Conservation (phyloP, 30 jellyfish, hydroid and myxozoan species). For the Chrysaora quinquecirrha region DNA sequence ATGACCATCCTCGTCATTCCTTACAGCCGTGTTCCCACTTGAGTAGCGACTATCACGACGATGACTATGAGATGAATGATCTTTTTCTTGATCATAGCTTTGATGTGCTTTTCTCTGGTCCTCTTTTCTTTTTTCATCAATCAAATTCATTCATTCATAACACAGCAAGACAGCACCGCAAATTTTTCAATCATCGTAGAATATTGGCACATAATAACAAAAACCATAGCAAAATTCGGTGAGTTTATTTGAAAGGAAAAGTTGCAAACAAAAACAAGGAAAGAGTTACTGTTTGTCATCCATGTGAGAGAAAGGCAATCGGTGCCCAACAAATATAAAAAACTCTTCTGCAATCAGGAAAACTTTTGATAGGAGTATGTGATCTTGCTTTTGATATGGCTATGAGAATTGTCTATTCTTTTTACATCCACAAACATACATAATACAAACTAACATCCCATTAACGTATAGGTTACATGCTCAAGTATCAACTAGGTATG, state of each 20-base stretch:
- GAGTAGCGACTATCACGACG: constrained; percentile 49
- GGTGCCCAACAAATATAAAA: too few relatives aligned
- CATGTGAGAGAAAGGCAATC: too few relatives aligned
- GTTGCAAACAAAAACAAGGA: background rate
- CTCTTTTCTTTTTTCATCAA: constrained; percentile 63
- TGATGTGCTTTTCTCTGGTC: constrained; percentile 53
- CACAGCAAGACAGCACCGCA: constrained; percentile 75
- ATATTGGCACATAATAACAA: constrained; percentile 72
- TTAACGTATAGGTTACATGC: too few relatives aligned
- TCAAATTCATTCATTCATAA: constrained; percentile 59
- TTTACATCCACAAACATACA: too few relatives aligned
- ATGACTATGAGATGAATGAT: constrained; percentile 14
- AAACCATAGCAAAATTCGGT: constrained; percentile 74
- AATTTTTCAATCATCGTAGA: constrained; percentile 56
- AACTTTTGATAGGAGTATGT: too few relatives aligned
- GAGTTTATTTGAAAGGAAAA: constrained; percentile 44
- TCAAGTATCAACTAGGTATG: too few relatives aligned
- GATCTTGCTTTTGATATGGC: too few relatives aligned
- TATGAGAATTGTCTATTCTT: too few relatives aligned
- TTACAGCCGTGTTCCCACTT: constrained; percentile 62
- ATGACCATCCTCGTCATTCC: constrained; percentile 97
- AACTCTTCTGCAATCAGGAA: too few relatives aligned
- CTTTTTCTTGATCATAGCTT: constrained; percentile 59
- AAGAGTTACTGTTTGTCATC: background rate
- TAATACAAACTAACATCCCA: too few relatives aligned